Conservation (phyloP, 2,113 vertebrate species). For the Myrmecobius fasciatus region DNA sequence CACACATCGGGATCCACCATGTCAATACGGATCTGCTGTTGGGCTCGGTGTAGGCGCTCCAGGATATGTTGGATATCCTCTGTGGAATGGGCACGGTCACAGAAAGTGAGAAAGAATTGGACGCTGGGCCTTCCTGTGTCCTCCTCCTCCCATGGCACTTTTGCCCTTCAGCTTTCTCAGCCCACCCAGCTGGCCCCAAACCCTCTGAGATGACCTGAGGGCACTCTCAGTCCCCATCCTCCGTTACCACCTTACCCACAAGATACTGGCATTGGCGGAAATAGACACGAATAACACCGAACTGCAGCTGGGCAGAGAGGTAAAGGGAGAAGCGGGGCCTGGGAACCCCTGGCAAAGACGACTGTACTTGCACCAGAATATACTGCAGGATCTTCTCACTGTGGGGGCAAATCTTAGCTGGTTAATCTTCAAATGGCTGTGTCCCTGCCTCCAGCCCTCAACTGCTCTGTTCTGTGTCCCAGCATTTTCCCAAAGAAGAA, state of each 20-base stretch:
- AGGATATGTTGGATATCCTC: constrained; percentile 87
- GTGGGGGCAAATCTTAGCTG: background rate
- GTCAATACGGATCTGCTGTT: constrained; percentile 82
- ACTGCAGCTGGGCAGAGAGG: constrained; percentile 92
- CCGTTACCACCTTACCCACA: constrained; percentile 83
- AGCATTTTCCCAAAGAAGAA: no score
- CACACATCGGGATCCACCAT: constrained; percentile 84
- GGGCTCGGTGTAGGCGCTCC: constrained; percentile 80
- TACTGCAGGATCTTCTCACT: constrained; percentile 90
- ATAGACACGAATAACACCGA: constrained; percentile 89
- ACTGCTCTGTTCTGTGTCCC: background rate
- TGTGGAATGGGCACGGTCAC: constrained; percentile 66
- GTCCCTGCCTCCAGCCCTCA: no score
- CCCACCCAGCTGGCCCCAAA: background rate
- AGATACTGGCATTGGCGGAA: constrained; percentile 89
- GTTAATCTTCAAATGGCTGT: background rate
- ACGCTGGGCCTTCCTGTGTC: background rate
- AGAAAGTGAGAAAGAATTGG: background rate
- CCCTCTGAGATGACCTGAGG: background rate
- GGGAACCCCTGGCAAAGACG: constrained; percentile 81
- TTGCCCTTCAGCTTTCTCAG: background rate
- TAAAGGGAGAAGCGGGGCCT: constrained; percentile 92
- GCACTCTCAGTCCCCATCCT: background rate
- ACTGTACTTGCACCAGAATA: constrained; percentile 84
- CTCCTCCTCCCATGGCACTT: background rate